Percentiles rank a stretch among this genome's conserved stretches.
phyloP scores from a whole-genome alignment of 2,113 vertebrate species.

The Columba janthina region DNA sequence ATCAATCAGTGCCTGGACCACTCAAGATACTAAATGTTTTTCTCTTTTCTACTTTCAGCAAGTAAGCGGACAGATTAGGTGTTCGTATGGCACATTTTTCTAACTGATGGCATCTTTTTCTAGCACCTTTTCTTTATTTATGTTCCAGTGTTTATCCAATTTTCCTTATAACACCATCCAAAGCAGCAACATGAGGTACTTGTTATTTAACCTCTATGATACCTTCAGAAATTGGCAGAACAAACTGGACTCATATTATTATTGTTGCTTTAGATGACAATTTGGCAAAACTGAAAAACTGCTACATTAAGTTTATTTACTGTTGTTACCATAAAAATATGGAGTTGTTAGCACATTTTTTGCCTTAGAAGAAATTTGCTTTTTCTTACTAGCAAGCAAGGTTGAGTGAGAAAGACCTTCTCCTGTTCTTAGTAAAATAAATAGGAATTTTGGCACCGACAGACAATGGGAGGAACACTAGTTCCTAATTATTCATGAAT shows the following conservation, averaged over 20 bases:
- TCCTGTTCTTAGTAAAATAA: not conserved
- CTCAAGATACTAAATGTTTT: conserved; percentile 21
- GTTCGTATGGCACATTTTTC: conserved; percentile 26
- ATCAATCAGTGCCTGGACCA: conserved; percentile 13
- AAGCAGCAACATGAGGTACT: conserved; percentile 37
- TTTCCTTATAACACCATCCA: conserved; percentile 34
- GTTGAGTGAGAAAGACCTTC: not conserved
- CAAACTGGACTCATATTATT: conserved; percentile 6
- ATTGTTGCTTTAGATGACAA: not conserved
- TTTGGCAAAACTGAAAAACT: conserved; percentile 17
- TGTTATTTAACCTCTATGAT: conserved; percentile 41
- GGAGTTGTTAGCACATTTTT: not conserved
- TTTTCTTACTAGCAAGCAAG: not conserved
- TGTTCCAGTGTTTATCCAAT: conserved; percentile 47
- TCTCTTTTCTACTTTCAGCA: conserved; percentile 3
- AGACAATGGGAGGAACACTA: not conserved
- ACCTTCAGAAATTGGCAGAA: conserved; percentile 61
- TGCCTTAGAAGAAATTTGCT: not conserved
- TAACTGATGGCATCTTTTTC: conserved; percentile 50
- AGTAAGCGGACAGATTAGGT: conserved; percentile 4
- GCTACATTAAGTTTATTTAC: conserved; percentile 3
- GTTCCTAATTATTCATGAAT: not conserved
- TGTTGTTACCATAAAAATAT: not conserved
- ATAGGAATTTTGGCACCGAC: not conserved
- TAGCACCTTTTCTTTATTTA: conserved; percentile 47